These are phyloP conservation scores for Tethea ocularis DNA, from an alignment of 2,888 invertebrate species.

Conservation along the genomic window DNA sequence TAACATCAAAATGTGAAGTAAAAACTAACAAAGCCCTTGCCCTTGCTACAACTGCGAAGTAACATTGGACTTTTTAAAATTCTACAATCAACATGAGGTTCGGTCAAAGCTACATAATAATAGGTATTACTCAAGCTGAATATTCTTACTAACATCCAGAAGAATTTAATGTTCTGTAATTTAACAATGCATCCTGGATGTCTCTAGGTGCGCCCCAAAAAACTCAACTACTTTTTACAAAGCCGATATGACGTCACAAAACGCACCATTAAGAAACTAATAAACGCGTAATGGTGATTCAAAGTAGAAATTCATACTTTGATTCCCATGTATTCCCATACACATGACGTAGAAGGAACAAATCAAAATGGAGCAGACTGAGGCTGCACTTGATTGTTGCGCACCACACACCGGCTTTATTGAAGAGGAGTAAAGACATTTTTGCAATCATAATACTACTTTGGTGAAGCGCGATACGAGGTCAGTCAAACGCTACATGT, in stretches of 20 bases:
- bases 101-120: neutral
- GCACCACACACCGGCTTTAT: too few relatives aligned
- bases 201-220: neutral
- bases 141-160: neutral
- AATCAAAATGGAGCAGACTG: too few relatives aligned
- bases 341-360: too few relatives aligned
- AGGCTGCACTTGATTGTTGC: too few relatives aligned
- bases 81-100: neutral
- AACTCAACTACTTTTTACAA: neutral
- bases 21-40: conserved; percentile 55
- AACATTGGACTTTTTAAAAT: conserved; percentile 45
- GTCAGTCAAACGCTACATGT: neutral
- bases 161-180: neutral
- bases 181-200: neutral
- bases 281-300: too few relatives aligned
- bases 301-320: too few relatives aligned
- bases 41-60: conserved; percentile 53
- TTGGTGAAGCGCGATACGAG: neutral
- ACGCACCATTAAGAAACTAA: too few relatives aligned
- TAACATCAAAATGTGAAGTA: conserved; percentile 11
- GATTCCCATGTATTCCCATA: too few relatives aligned
- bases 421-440: neutral
- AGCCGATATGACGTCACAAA: neutral
- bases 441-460: neutral
- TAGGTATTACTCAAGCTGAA: neutral